Conservation (phyloP, 2,113 vertebrate genomes). For the Chloebia gouldiae region DNA sequence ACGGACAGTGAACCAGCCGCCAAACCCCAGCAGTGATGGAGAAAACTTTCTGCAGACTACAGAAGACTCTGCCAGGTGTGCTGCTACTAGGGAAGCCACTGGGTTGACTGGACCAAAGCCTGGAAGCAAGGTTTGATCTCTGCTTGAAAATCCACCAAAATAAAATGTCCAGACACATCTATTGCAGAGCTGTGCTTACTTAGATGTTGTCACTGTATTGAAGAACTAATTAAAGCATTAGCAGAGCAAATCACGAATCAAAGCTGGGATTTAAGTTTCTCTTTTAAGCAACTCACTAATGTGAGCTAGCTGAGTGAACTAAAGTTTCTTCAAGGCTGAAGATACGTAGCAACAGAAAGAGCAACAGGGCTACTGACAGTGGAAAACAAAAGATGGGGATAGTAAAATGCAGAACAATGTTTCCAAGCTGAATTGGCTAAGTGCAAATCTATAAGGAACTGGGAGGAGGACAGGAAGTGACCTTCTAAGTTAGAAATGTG, state of each 20-base stretch:
- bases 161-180: neutral
- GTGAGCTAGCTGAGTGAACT: neutral
- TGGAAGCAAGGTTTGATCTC: neutral
- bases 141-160: neutral
- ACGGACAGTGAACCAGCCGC: neutral
- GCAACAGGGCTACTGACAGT: neutral
- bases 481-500: neutral
- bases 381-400: neutral
- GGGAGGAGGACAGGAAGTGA: neutral
- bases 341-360: neutral
- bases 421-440: neutral
- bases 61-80: conserved; percentile 19
- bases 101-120: neutral
- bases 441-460: neutral
- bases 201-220: neutral
- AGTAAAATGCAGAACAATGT: neutral
- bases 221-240: neutral
- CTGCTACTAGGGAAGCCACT: conserved; percentile 8
- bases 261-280: neutral
- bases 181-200: neutral
- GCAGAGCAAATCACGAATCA: neutral
- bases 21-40: neutral
- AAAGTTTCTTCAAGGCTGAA: neutral
- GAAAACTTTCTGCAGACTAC: neutral
- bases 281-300: neutral